Evolutionary conservation across 1,140 invertebrate species (phyloP).

Genomic region (Drosophila virilis): DNA sequence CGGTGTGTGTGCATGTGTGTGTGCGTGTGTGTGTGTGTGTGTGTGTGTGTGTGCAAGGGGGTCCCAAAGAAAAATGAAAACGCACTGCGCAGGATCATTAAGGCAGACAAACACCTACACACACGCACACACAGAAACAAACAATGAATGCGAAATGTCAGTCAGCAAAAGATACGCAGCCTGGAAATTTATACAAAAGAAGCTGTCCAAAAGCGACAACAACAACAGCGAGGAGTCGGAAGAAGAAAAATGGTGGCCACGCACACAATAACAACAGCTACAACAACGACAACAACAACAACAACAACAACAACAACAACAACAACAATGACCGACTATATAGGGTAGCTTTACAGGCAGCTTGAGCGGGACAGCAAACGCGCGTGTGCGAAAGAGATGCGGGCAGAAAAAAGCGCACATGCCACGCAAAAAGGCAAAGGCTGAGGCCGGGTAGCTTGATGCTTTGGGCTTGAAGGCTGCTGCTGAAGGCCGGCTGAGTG

Average conservation of each 20-base stretch:
- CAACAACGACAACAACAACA: slow-evolving; percentile 23
- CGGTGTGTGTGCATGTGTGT: slow-evolving; percentile 42
- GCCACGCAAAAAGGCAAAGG: slow-evolving; percentile 49
- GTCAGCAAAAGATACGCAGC: slow-evolving; percentile 61
- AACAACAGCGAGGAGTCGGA: slow-evolving; percentile 9
- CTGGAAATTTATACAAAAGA: slow-evolving; percentile 74
- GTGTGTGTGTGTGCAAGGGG: slow-evolving; percentile 26
- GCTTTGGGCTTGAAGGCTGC: slow-evolving; percentile 44
- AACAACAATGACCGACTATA: slow-evolving; percentile 48
- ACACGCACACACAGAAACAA: slow-evolving; percentile 16
- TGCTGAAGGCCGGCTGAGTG: slow-evolving; percentile 30
- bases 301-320: slow-evolving; percentile 20
- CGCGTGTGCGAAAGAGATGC: slow-evolving; percentile 3
- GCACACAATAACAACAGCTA: slow-evolving; percentile 20
- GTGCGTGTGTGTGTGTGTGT: slow-evolving; percentile 39
- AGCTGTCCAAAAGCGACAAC: slow-evolving; percentile 52
- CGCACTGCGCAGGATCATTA: slow-evolving; percentile 81
- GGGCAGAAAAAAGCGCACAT: slow-evolving; percentile 67
- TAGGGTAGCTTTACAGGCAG: slow-evolving; percentile 59
- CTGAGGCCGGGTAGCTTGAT: slow-evolving; percentile 17
- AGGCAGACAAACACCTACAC: slow-evolving; percentile 59
- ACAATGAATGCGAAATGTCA: slow-evolving; percentile 69
- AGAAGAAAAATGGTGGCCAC: slow-evolving; percentile 40
- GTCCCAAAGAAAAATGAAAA: slow-evolving; percentile 73
- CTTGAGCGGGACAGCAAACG: slow-evolving; percentile 24